These are phyloP conservation scores for Scelioninae gen. 2 DNA, from an alignment of 2,888 invertebrate genomes.

Conservation along the genomic window DNA sequence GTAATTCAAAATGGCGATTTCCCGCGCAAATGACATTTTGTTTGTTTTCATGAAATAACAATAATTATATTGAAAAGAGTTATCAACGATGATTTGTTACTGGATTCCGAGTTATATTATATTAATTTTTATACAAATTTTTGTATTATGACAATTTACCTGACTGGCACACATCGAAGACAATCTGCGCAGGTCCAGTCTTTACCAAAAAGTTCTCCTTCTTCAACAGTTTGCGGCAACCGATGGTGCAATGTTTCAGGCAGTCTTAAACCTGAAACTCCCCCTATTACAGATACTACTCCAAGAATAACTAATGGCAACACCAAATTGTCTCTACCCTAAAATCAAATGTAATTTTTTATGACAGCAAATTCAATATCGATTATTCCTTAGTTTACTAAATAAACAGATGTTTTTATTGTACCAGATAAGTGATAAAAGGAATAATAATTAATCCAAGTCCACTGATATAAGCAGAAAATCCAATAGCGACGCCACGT, in stretches of 20 bases:
- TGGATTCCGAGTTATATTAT: too few relatives aligned
- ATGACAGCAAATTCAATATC: too few relatives aligned
- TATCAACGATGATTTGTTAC: too few relatives aligned
- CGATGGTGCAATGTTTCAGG: slow-evolving; percentile 91
- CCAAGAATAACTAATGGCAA: slow-evolving; percentile 92
- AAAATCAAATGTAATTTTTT: slow-evolving; percentile 53
- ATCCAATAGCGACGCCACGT: slow-evolving; percentile 92
- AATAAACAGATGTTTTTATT: too few relatives aligned
- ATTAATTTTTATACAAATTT: too few relatives aligned
- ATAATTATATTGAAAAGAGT: too few relatives aligned
- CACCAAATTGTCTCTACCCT: slow-evolving; percentile 91
- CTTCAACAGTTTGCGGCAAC: slow-evolving; percentile 90
- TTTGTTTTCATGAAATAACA: too few relatives aligned
- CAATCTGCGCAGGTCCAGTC: slow-evolving; percentile 87
- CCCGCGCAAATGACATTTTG: too few relatives aligned
- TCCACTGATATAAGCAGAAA: slow-evolving; percentile 93
- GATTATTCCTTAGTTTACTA: too few relatives aligned
- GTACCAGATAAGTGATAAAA: slow-evolving; percentile 91
- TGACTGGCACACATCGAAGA: slow-evolving; percentile 82
- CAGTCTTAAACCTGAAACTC: slow-evolving; percentile 85
- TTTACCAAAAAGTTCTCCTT: slow-evolving; percentile 91
- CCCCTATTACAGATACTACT: slow-evolving; percentile 86
- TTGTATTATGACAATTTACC: slow-evolving; percentile 78
- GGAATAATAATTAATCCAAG: slow-evolving; percentile 92
- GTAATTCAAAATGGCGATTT: too few relatives aligned